A percentile compares a stretch with the other conserved stretches of the same genome.
Conservation (phyloP, 2,888 invertebrate genomes). For the Acleris sparsana region DNA sequence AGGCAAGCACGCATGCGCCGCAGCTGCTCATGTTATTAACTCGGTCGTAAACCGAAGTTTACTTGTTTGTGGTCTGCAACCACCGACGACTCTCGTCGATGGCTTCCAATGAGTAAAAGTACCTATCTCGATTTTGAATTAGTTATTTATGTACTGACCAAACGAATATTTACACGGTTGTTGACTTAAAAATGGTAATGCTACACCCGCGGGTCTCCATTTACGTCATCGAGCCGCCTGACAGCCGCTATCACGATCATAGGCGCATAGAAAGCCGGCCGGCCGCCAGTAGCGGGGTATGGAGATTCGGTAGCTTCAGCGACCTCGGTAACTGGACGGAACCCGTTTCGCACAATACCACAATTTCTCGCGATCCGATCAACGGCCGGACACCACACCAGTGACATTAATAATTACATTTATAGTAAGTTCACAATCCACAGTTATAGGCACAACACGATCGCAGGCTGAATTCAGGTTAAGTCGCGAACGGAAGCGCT, state of each 20-base stretch:
- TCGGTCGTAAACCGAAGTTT: constrained; percentile 23
- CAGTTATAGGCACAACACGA: constrained; percentile 75
- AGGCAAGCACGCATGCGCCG: constrained; percentile 26
- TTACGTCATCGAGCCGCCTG: constrained; percentile 57
- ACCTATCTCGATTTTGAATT: no score
- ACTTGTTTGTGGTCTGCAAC: constrained; percentile 20
- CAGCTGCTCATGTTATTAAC: constrained; percentile 21
- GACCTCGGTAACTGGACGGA: constrained; percentile 58
- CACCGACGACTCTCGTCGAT: constrained; percentile 31
- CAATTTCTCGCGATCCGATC: constrained; percentile 69
- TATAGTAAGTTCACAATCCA: constrained; percentile 63
- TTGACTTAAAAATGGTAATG: constrained; percentile 67
- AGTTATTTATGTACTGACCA: constrained; percentile 49
- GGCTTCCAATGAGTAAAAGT: constrained; percentile 36
- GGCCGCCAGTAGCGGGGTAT: constrained; percentile 53
- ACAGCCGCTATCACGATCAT: constrained; percentile 56
- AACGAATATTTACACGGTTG: constrained; percentile 63
- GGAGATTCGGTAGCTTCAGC: constrained; percentile 66
- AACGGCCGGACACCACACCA: constrained; percentile 65
- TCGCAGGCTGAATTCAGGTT: constrained; percentile 68
- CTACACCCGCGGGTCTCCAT: constrained; percentile 61
- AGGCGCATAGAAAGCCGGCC: constrained; percentile 58
- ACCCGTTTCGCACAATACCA: constrained; percentile 73
- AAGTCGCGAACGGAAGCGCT: constrained; percentile 73
- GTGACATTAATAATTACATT: constrained; percentile 71